These are phyloP conservation scores for Drosophila ezoana DNA, from an alignment of 2,888 invertebrate species.

Conservation along the genomic window DNA sequence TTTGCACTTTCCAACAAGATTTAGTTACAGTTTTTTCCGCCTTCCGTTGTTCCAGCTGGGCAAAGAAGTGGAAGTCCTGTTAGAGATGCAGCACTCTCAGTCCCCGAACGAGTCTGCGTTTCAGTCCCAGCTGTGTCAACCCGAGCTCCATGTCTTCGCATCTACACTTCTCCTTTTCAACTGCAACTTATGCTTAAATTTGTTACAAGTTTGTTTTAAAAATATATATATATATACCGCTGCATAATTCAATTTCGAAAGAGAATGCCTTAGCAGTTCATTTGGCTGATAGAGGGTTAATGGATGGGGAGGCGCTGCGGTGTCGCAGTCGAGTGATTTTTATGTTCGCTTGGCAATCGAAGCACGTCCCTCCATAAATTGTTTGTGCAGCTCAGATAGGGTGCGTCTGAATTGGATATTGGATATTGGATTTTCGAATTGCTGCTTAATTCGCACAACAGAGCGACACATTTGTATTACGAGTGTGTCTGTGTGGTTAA, in stretches of 20 bases:
- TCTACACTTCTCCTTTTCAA: not conserved
- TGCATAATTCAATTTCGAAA: conserved; percentile 70
- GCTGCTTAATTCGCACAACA: conserved; percentile 49
- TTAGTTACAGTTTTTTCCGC: conserved; percentile 20
- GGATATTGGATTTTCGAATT: conserved; percentile 62
- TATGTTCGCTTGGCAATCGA: conserved; percentile 50
- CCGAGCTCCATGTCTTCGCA: not conserved
- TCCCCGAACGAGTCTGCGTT: conserved; percentile 1
- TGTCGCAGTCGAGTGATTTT: conserved; percentile 62
- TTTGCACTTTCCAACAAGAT: conserved; percentile 40
- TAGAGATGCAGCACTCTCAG: conserved; percentile 1
- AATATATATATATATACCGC: conserved; percentile 22
- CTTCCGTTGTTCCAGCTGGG: conserved; percentile 22
- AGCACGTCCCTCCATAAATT: conserved; percentile 75
- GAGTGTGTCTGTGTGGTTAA: conserved; percentile 27
- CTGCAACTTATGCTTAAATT: conserved; percentile 34
- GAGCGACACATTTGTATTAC: conserved; percentile 31
- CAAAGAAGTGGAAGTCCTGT: conserved; percentile 12
- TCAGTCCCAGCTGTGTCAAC: not conserved
- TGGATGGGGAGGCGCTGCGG: conserved; percentile 2
- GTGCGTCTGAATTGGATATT: conserved; percentile 51
- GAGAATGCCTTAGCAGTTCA: conserved; percentile 12
- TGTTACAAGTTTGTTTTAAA: conserved; percentile 50
- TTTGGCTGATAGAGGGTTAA: not conserved
- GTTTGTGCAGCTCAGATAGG: conserved; percentile 12